phyloP scores from a whole-genome alignment of 53 echinoderm and acorn worm genomes.

The Echinarachnius parma region DNA sequence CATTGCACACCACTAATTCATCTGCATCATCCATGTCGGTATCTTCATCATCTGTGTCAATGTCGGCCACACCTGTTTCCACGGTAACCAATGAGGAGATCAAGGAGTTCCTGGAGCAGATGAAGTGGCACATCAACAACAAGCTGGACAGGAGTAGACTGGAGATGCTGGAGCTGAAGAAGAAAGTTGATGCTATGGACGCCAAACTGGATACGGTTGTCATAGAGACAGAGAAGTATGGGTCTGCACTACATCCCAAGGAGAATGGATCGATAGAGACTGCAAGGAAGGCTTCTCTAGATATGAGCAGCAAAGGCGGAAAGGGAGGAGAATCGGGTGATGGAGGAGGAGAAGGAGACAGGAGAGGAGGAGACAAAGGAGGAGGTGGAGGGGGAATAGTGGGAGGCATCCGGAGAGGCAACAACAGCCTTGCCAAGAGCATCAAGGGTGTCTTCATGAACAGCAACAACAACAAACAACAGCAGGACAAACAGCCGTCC shows the following conservation, averaged over 20 bases:
- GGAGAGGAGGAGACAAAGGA: slow-evolving; percentile 1
- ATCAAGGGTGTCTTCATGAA: slow-evolving; percentile 38
- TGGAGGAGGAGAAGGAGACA: slow-evolving; percentile 5
- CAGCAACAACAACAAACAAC: slow-evolving; percentile 39
- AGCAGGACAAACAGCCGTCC: not conserved
- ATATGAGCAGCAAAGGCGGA: not conserved
- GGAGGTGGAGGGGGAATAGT: not conserved
- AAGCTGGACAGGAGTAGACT: slow-evolving; percentile 31
- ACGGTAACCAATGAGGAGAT: slow-evolving; percentile 26
- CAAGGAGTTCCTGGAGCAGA: slow-evolving; percentile 38
- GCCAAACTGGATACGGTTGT: slow-evolving; percentile 15
- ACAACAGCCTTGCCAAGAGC: slow-evolving; percentile 23
- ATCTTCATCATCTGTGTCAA: slow-evolving; percentile 10
- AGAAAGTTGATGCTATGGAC: slow-evolving; percentile 28
- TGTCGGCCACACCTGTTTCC: slow-evolving; percentile 1
- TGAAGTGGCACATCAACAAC: slow-evolving; percentile 49
- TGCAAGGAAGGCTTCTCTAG: too few relatives aligned
- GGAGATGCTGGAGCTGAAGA: slow-evolving; percentile 23
- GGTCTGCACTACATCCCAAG: not conserved
- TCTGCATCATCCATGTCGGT: not conserved
- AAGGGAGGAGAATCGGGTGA: not conserved
- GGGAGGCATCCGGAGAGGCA: not conserved
- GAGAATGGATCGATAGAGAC: not conserved
- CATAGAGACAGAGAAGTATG: slow-evolving; percentile 4
- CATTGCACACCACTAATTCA: not conserved